Evolutionary conservation across 2,113 vertebrate species (phyloP).

Genomic region (Brachyhypopomus occidentalis): DNA sequence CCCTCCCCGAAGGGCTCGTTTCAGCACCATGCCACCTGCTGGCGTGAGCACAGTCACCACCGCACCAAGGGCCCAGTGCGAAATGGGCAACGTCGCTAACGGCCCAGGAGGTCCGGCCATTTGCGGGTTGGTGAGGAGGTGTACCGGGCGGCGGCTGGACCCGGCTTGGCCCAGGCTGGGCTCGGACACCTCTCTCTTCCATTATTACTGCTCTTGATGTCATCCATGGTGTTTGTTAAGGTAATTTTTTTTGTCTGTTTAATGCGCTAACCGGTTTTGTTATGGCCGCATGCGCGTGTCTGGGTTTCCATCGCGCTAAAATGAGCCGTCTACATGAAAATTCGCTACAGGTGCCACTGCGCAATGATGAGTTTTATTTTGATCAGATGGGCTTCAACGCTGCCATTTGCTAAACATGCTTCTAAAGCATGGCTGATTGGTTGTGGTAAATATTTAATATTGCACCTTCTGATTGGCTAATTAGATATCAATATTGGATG

Average conservation of each 20-base stretch:
- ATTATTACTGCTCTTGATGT: background rate
- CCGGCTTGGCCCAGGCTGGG: background rate
- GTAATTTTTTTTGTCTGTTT: background rate
- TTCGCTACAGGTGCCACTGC: constrained; percentile 1
- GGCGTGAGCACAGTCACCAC: constrained; percentile 84
- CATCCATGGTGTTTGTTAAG: background rate
- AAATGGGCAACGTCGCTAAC: constrained; percentile 85
- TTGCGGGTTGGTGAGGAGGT: constrained; percentile 63
- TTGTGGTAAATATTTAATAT: constrained; percentile 69
- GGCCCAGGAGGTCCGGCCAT: constrained; percentile 66
- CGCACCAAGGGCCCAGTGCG: constrained; percentile 88
- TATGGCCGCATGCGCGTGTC: constrained; percentile 17
- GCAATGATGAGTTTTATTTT: constrained; percentile 37
- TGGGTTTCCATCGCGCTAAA: constrained; percentile 4
- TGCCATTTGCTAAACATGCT: constrained; percentile 51
- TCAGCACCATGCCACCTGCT: constrained; percentile 81
- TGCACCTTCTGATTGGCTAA: constrained; percentile 65
- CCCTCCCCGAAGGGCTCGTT: constrained; percentile 85
- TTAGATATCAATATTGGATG: constrained; percentile 75
- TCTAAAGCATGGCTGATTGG: constrained; percentile 62
- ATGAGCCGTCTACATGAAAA: constrained; percentile 8
- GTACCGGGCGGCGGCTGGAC: background rate
- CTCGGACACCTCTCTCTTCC: background rate
- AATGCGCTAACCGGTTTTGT: constrained; percentile 13
- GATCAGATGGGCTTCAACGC: constrained; percentile 12